A percentile compares a stretch with the other conserved stretches of the same genome.
Conservation (phyloP, 2,113 vertebrate genomes). For the Clupea harengus region DNA sequence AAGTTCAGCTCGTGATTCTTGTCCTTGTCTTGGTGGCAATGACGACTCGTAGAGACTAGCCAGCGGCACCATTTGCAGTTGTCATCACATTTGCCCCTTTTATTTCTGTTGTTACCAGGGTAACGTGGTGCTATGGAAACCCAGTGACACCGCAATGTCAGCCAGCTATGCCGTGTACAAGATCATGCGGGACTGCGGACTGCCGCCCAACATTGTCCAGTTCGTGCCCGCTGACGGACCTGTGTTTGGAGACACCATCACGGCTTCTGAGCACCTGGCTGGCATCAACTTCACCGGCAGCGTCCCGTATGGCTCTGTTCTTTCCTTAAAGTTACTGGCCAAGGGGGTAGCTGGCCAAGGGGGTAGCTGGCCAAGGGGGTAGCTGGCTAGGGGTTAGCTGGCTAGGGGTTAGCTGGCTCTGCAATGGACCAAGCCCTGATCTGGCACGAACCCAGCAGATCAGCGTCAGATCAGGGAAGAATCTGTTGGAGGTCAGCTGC, state of each 20-base stretch:
- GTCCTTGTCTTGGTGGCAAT: neutral
- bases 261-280: slow-evolving; percentile 82
- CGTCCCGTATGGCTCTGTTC: slow-evolving; percentile 77
- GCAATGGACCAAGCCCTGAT: no score
- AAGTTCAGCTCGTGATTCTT: neutral
- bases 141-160: slow-evolving; percentile 88
- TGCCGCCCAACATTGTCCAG: slow-evolving; percentile 89
- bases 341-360: no score
- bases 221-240: slow-evolving; percentile 89
- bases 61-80: neutral
- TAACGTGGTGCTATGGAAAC: slow-evolving; percentile 97
- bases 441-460: no score
- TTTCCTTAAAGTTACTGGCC: neutral
- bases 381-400: no score
- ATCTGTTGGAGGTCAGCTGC: no score
- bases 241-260: slow-evolving; percentile 83
- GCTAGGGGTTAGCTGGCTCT: no score
- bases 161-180: slow-evolving; percentile 86
- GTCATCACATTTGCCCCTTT: neutral
- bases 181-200: slow-evolving; percentile 80
- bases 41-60: neutral
- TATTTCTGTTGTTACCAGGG: slow-evolving; percentile 70
- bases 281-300: slow-evolving; percentile 98
- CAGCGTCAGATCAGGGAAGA: no score
- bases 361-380: no score